Evolutionary conservation across 2,797 vertebrate genomes (phyloP), one percentile per base, ranked within the genome.

Genomic region (Steatocranus sp.): DNA sequence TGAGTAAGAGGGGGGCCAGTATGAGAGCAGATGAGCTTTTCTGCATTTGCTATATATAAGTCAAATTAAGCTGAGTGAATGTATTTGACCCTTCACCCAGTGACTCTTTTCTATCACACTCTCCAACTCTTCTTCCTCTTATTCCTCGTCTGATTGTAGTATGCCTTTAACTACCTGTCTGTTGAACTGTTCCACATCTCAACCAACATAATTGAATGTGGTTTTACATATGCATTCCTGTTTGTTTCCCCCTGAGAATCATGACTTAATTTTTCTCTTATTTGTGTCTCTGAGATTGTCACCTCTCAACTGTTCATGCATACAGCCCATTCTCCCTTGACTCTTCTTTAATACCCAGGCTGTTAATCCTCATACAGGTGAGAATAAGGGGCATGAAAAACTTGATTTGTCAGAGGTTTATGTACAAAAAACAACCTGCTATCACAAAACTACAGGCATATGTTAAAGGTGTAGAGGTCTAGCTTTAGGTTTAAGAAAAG

Each of bases 21-120:
- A 80, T 88, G 78, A 85, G 78, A 83, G 82, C 78, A 83, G 81
- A 89, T 51, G 83, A 88, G 86, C 80, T 80, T 66, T 23, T 74
- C 86, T 91, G 82, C 81, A 88, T 88, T 77, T 68, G 91, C 86
- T 90, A 84, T 81, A 90, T 90, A 89, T 91, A 94, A 93, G 94
- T 95, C 93, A 95, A 91, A 89, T 90, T 92, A 91, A 93, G 87
- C 89, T 93, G 92, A 92, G 88, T 94, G 90, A 91, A 94, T 95
- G 88, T 93, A 92, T 94, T 93, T 95, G 89, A 93, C 93, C 93
- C 83, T 82, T 92, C 89, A 91, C 90, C 92, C 80, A 73, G 86
- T 89, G 86, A 83, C 86, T 88, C 80, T 43, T 94, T 89, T 89
- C 86, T 91, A 79, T 85, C 58, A 79, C 66, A 88, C 89, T 91